phyloP scores from a whole-genome alignment of 2,888 invertebrate species.

The Nomada ferruginata region DNA sequence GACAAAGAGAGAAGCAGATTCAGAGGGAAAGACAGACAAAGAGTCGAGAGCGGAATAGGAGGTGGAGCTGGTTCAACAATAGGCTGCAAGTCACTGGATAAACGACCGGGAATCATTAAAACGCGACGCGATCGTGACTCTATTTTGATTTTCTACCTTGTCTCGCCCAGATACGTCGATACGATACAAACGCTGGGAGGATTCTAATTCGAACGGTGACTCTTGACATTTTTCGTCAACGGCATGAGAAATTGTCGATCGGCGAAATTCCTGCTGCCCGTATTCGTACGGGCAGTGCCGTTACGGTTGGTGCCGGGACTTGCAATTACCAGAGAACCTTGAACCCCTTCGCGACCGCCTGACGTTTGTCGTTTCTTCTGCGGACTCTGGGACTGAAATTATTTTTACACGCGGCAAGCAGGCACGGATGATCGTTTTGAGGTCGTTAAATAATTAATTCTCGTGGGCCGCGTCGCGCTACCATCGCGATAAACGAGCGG shows the following conservation, averaged over 20 bases:
- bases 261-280: neutral
- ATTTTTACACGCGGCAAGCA: too few relatives aligned
- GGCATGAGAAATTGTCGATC: neutral
- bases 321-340: conserved; percentile 41
- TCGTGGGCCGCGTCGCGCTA: too few relatives aligned
- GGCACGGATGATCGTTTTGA: too few relatives aligned
- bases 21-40: conserved; percentile 39
- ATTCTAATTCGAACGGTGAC: conserved; percentile 68
- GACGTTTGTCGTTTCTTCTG: neutral
- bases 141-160: conserved; percentile 69
- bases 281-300: too few relatives aligned
- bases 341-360: conserved; percentile 1
- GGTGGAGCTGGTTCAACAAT: conserved; percentile 75
- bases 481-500: too few relatives aligned
- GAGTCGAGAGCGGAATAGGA: conserved; percentile 54
- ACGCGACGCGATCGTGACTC: conserved; percentile 76
- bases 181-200: conserved; percentile 55
- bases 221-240: conserved; percentile 51
- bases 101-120: conserved; percentile 83
- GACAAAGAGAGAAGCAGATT: conserved; percentile 2
- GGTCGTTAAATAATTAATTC: too few relatives aligned
- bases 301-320: neutral
- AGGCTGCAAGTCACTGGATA: conserved; percentile 84
- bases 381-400: too few relatives aligned
- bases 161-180: conserved; percentile 57